Conservation (phyloP, 2,797 vertebrate species). For the Coreius guichenoti region DNA sequence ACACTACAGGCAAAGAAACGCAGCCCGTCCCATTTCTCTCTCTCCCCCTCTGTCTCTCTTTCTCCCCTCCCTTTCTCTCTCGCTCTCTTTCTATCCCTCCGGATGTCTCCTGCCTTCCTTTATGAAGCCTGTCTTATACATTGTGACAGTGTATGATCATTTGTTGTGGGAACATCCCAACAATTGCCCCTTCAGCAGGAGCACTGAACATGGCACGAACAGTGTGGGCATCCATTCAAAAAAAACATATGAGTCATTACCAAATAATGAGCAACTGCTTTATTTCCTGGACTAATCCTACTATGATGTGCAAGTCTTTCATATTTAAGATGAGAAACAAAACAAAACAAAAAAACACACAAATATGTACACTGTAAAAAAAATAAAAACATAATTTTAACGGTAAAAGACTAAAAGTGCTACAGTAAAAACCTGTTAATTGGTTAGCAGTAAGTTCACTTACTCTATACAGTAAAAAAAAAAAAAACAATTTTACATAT, state of each 20-base stretch:
- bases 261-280: constrained; percentile 58
- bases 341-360: too few relatives aligned
- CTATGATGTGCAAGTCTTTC: not conserved
- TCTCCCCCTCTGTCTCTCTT: constrained; percentile 7
- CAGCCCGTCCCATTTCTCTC: constrained; percentile 47
- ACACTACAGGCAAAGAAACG: constrained; percentile 51
- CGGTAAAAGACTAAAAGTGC: not conserved
- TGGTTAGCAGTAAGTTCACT: too few relatives aligned
- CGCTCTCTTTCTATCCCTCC: not conserved
- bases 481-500: not conserved
- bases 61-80: constrained; percentile 43
- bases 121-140: not conserved
- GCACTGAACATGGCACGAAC: constrained; percentile 37
- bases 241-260: constrained; percentile 50
- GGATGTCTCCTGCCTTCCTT: constrained; percentile 2
- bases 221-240: constrained; percentile 48
- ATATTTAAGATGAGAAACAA: constrained; percentile 5
- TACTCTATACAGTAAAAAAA: not conserved
- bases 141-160: constrained; percentile 46
- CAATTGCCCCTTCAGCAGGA: constrained; percentile 35
- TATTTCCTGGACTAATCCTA: constrained; percentile 36
- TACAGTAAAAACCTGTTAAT: too few relatives aligned
- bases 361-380: too few relatives aligned
- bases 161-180: constrained; percentile 51
- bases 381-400: not conserved